phyloP scores from a whole-genome alignment of 30 jellyfish, hydroid and myxozoan genomes.

The Turritopsis dohrnii region DNA sequence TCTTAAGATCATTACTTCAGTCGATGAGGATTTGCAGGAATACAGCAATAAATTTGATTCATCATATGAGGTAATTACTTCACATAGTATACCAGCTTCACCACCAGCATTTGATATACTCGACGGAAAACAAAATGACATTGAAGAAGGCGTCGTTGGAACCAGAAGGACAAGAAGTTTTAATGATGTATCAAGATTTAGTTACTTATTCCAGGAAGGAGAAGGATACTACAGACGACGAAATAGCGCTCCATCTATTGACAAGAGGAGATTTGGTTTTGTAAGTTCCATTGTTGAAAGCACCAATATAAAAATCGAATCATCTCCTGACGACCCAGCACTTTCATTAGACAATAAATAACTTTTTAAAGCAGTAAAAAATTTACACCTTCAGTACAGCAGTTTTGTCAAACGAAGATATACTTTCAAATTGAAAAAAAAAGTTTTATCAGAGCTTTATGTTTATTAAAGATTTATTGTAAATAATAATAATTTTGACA shows the following conservation, averaged over 20 bases:
- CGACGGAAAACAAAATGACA: slow-evolving; percentile 3
- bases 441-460: not conserved
- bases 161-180: slow-evolving; percentile 8
- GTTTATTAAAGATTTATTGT: not conserved
- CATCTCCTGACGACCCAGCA: not conserved
- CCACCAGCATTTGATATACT: slow-evolving; percentile 22
- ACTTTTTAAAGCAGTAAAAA: too few relatives aligned
- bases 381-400: not conserved
- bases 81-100: slow-evolving; percentile 33
- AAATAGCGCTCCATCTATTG: not conserved
- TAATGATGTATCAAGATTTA: not conserved
- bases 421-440: not conserved
- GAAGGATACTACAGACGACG: not conserved
- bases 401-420: too few relatives aligned
- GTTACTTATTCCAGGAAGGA: not conserved
- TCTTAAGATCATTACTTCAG: not conserved
- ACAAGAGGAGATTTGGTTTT: not conserved
- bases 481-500: too few relatives aligned
- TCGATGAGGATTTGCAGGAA: not conserved
- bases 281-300: not conserved
- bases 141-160: not conserved
- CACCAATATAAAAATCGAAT: not conserved
- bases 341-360: too few relatives aligned
- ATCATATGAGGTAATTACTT: slow-evolving; percentile 32
- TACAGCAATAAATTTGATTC: not conserved